Evolutionary conservation across 2,797 vertebrate genomes (phyloP).

Genomic region (Salarias fasciatus): DNA sequence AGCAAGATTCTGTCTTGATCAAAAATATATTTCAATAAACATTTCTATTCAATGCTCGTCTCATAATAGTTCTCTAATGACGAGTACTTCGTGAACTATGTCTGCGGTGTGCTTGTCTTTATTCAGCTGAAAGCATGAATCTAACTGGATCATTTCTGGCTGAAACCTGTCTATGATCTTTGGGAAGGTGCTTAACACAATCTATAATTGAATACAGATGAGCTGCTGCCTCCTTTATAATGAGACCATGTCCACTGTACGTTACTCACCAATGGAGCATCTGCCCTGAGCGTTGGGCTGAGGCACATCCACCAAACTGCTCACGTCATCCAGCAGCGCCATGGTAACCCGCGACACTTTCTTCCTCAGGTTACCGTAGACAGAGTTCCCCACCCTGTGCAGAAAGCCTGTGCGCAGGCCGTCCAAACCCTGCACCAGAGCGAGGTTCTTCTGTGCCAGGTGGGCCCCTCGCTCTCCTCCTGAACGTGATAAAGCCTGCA

Average conservation of each 20-base stretch:
- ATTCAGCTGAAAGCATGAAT: no score
- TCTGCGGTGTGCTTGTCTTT: no score
- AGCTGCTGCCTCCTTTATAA: no score
- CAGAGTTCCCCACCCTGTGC: constrained; percentile 86
- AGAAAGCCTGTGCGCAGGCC: constrained; percentile 83
- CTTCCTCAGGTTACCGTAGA: constrained; percentile 85
- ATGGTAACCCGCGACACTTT: constrained; percentile 86
- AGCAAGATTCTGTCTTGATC: no score
- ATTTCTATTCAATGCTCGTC: no score
- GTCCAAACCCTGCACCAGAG: constrained; percentile 83
- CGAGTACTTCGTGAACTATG: no score
- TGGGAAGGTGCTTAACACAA: no score
- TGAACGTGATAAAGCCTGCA: constrained; percentile 85
- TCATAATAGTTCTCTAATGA: no score
- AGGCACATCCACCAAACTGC: constrained; percentile 83
- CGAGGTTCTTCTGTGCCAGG: constrained; percentile 75
- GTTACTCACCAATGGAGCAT: constrained; percentile 88
- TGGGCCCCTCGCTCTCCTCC: constrained; percentile 68
- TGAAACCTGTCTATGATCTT: no score
- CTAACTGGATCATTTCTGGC: background rate
- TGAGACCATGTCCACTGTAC: background rate
- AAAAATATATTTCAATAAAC: no score
- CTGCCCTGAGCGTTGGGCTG: constrained; percentile 77
- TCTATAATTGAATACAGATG: no score
- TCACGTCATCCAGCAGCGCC: constrained; percentile 87